Conservation (phyloP, 2,797 vertebrate genomes). For the Cheirogaleus major region DNA sequence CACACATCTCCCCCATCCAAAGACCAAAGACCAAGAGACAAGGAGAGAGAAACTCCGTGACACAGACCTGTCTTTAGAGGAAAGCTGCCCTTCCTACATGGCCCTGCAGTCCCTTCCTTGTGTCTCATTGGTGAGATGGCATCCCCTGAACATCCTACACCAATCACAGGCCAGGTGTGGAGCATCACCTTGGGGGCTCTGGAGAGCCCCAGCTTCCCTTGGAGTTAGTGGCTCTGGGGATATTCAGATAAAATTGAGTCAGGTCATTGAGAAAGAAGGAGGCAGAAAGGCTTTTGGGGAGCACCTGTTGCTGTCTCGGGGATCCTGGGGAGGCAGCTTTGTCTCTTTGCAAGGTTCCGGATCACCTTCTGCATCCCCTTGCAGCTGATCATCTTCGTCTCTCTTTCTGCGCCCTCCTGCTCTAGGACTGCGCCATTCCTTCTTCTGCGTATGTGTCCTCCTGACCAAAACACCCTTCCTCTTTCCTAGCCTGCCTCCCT, state of each 20-base stretch:
- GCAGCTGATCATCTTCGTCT: not conserved
- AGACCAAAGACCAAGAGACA: not conserved
- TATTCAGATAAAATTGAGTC: not conserved
- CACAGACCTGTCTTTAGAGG: not conserved
- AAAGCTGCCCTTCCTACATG: not conserved
- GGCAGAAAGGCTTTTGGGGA: not conserved
- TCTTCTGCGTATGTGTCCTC: not conserved
- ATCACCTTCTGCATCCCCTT: not conserved
- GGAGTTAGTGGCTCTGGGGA: not conserved
- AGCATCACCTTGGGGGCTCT: not conserved
- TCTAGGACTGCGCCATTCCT: fast-evolving
- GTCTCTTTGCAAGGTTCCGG: not conserved
- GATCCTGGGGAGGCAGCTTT: not conserved
- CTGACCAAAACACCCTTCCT: no score
- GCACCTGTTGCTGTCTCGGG: not conserved
- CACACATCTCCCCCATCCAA: not conserved
- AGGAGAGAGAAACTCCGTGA: not conserved
- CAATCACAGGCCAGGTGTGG: not conserved
- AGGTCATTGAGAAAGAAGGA: not conserved
- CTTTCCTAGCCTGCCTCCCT: not conserved
- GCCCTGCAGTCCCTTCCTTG: not conserved
- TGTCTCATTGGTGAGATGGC: not conserved
- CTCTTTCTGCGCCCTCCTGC: not conserved
- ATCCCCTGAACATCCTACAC: not conserved
- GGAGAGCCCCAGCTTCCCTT: not conserved